phyloP scores from a whole-genome alignment of 2,888 invertebrate species.

The Oeneis ivallda region DNA sequence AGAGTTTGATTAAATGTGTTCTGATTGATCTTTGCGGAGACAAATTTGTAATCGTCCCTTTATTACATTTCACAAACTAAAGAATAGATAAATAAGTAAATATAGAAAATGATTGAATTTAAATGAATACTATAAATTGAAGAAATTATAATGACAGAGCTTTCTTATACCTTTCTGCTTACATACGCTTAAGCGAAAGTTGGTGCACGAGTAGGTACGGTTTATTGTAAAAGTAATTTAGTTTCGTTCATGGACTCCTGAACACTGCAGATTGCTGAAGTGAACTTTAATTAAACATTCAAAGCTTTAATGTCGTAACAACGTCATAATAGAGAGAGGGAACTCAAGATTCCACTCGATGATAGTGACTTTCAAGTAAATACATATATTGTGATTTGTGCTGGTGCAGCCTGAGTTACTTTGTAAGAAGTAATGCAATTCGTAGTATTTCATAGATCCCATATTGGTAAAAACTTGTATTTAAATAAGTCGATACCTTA shows the following conservation, averaged over 20 bases:
- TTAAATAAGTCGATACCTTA: too few species aligned
- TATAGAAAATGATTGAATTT: too few species aligned
- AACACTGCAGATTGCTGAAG: not conserved
- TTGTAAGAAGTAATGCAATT: too few species aligned
- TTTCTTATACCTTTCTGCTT: not conserved
- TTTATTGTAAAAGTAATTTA: conserved; percentile 21
- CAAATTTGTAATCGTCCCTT: conserved; percentile 21
- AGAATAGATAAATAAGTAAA: conserved; percentile 6
- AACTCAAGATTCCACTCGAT: too few species aligned
- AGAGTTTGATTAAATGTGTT: conserved; percentile 41
- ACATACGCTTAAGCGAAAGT: not conserved
- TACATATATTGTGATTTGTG: too few species aligned
- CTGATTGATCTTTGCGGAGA: conserved; percentile 34
- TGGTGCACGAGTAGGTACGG: not conserved
- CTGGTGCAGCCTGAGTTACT: too few species aligned
- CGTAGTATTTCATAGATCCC: too few species aligned
- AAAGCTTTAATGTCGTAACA: not conserved
- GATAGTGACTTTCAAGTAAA: too few species aligned
- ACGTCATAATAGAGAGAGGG: not conserved
- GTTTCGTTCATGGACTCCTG: conserved; percentile 4
- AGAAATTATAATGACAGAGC: not conserved
- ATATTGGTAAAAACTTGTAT: too few species aligned
- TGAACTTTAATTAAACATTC: not conserved
- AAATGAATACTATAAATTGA: not conserved
- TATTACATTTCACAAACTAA: conserved; percentile 2